Conservation (phyloP, 2,797 vertebrate species). For the Mallotus villosus region DNA sequence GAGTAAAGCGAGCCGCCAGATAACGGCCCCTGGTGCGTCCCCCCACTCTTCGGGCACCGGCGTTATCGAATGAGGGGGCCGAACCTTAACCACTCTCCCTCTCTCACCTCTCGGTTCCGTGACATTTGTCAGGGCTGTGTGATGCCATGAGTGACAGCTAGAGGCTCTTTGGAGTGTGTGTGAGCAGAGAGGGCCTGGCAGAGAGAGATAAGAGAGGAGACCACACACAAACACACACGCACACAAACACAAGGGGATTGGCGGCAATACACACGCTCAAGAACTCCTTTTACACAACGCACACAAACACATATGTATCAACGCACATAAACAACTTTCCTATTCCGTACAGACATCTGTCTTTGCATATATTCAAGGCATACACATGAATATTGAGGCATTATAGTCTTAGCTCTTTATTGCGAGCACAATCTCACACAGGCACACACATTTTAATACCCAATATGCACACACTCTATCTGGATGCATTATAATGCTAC, state of each 20-base stretch:
- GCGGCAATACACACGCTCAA: background rate
- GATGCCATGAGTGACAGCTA: conserved; percentile 74
- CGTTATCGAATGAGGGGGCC: background rate
- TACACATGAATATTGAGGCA: conserved; percentile 6
- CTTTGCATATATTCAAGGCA: background rate
- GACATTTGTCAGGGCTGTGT: conserved; percentile 67
- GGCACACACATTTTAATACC: background rate
- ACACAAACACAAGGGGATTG: background rate
- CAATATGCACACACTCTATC: background rate
- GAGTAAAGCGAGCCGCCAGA: background rate
- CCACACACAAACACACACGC: conserved; percentile 4
- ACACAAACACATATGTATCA: conserved; percentile 11
- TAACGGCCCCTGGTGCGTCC: background rate
- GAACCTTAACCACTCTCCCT: conserved; percentile 1
- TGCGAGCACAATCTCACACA: too few relatives aligned
- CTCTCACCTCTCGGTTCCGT: conserved; percentile 40
- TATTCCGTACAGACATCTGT: background rate
- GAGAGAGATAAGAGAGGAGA: conserved; percentile 72
- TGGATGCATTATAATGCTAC: background rate
- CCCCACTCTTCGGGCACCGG: background rate
- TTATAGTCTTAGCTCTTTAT: too few relatives aligned
- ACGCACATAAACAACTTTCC: background rate
- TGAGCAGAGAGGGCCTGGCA: conserved; percentile 71
- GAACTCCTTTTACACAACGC: conserved; percentile 13
- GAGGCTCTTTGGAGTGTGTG: conserved; percentile 73